A percentile compares a stretch with the other conserved stretches of the same genome.
phyloP scores from a whole-genome alignment of 1,140 invertebrate genomes.

The Plutomurus gul region DNA sequence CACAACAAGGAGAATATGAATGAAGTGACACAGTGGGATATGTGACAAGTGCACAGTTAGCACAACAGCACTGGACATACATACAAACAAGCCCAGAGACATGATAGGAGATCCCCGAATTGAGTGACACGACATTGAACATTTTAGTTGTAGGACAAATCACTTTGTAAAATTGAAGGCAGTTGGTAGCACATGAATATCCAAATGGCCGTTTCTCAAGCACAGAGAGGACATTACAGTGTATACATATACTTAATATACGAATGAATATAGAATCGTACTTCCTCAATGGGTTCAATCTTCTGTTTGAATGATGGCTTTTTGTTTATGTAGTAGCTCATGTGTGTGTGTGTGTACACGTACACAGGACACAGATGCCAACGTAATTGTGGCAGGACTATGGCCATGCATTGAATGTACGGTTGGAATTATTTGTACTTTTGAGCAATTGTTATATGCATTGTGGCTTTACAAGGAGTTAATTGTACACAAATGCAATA shows the following conservation, averaged over 20 bases:
- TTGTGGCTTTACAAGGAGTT: neutral
- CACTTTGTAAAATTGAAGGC: neutral
- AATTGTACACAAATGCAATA: neutral
- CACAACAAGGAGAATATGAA: neutral
- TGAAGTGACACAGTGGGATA: constrained; percentile 5
- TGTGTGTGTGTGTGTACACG: too few species aligned
- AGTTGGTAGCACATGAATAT: neutral
- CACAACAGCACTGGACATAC: neutral
- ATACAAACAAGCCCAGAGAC: neutral
- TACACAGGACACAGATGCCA: too few species aligned
- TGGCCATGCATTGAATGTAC: too few species aligned
- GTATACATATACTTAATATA: too few species aligned
- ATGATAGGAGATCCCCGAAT: neutral
- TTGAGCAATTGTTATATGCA: neutral
- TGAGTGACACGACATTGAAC: neutral
- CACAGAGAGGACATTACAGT: neutral
- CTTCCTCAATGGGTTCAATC: too few species aligned
- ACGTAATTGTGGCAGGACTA: too few species aligned
- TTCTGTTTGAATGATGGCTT: too few species aligned
- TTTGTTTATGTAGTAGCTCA: too few species aligned
- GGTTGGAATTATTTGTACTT: neutral
- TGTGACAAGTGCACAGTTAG: neutral
- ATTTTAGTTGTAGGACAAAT: neutral
- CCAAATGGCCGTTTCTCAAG: neutral
- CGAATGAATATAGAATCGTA: too few species aligned